These are phyloP conservation scores for Lamproptera curius DNA, from an alignment of 2,888 invertebrate genomes.

Conservation along the genomic window DNA sequence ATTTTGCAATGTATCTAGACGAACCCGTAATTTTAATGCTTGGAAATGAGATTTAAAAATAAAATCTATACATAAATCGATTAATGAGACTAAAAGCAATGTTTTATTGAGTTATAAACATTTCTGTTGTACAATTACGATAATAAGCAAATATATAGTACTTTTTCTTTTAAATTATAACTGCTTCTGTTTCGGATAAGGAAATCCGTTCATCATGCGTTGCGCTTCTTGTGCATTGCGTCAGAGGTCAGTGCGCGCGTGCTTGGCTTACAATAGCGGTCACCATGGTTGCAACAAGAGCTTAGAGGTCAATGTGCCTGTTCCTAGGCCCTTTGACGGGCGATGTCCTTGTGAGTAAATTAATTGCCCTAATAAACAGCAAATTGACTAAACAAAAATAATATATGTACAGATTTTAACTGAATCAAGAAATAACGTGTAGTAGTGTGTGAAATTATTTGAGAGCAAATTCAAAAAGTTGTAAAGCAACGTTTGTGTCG, in stretches of 20 bases:
- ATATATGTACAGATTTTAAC: too few species aligned
- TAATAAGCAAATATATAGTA: too few species aligned
- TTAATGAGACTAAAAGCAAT: background rate
- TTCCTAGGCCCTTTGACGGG: slow-evolving; percentile 38
- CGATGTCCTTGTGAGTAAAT: slow-evolving; percentile 11
- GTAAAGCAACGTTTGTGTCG: too few species aligned
- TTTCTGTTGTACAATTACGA: background rate
- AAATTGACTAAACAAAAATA: too few species aligned
- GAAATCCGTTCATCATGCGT: slow-evolving; percentile 43
- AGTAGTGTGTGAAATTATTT: too few species aligned
- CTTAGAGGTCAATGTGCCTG: slow-evolving; percentile 65
- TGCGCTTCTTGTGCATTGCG: slow-evolving; percentile 42
- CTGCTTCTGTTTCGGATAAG: slow-evolving; percentile 34
- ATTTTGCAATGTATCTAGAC: background rate
- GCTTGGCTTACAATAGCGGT: slow-evolving; percentile 41
- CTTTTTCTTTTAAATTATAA: too few species aligned
- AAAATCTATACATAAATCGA: background rate
- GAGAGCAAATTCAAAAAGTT: too few species aligned
- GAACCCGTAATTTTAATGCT: background rate
- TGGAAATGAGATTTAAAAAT: background rate
- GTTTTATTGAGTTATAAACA: background rate
- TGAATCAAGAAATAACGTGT: too few species aligned
- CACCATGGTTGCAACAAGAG: slow-evolving; percentile 42
- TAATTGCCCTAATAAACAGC: background rate
- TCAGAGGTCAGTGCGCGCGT: slow-evolving; percentile 69